Conservation (phyloP, 1,140 invertebrate genomes). For the Condylostylus longicornis region DNA sequence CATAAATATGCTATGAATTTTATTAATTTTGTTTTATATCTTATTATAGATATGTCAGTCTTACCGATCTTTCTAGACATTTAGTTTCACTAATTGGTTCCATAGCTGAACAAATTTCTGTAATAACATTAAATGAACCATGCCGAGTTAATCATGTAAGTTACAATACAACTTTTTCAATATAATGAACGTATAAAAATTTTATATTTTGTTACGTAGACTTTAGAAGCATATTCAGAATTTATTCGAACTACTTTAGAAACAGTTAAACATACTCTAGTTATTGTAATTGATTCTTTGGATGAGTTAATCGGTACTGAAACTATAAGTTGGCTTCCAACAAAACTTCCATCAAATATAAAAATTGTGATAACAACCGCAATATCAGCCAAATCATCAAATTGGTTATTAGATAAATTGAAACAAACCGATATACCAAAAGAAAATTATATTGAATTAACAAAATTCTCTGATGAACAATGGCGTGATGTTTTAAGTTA, state of each 20-base stretch:
- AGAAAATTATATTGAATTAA: slow-evolving; percentile 25
- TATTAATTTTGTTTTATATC: not conserved
- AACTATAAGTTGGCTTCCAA: slow-evolving; percentile 50
- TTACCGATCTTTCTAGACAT: slow-evolving; percentile 26
- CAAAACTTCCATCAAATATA: slow-evolving; percentile 47
- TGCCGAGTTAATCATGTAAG: slow-evolving; percentile 25
- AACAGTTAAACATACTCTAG: slow-evolving; percentile 29
- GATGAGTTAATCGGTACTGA: slow-evolving; percentile 42
- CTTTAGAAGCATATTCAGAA: slow-evolving; percentile 14
- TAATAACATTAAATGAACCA: slow-evolving; percentile 20
- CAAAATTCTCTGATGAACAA: slow-evolving; percentile 26
- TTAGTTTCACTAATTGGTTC: slow-evolving; percentile 25
- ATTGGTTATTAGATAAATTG: slow-evolving; percentile 16
- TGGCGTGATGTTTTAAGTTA: slow-evolving; percentile 30
- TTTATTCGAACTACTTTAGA: slow-evolving; percentile 17
- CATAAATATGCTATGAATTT: not conserved
- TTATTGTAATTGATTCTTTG: slow-evolving; percentile 56
- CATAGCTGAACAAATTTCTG: slow-evolving; percentile 29
- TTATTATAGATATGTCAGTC: slow-evolving; percentile 21
- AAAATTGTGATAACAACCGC: slow-evolving; percentile 57
- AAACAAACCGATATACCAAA: slow-evolving; percentile 23
- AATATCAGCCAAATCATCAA: slow-evolving; percentile 10
- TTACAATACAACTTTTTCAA: not conserved
- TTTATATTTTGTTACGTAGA: slow-evolving; percentile 11
- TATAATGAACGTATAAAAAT: not conserved